These are phyloP conservation scores for Brassicogethes aeneus DNA, from an alignment of 2,888 invertebrate genomes.

Conservation along the genomic window DNA sequence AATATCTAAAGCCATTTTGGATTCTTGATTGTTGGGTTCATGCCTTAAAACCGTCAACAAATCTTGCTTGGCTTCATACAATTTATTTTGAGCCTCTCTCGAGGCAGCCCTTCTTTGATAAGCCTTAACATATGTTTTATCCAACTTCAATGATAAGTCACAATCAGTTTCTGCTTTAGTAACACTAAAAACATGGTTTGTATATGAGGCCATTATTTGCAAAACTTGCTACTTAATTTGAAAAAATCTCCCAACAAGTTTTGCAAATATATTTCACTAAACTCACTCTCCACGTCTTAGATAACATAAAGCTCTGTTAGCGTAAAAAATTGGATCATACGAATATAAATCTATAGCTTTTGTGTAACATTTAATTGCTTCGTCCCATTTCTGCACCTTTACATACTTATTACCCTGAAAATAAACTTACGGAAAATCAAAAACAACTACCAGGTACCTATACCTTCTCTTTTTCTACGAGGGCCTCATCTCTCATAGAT, in stretches of 20 bases:
- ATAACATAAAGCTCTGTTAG: conserved; percentile 82
- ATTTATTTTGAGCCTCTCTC: conserved; percentile 60
- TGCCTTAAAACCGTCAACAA: conserved; percentile 58
- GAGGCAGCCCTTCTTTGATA: conserved; percentile 72
- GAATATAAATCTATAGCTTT: conserved; percentile 77
- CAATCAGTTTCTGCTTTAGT: conserved; percentile 73
- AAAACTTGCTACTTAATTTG: too few species aligned
- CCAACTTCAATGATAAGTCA: conserved; percentile 65
- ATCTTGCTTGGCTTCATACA: conserved; percentile 63
- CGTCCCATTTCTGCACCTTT: conserved; percentile 67
- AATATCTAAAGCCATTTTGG: conserved; percentile 50
- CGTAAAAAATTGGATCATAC: conserved; percentile 70
- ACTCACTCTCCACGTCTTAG: conserved; percentile 70
- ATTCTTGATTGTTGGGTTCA: conserved; percentile 72
- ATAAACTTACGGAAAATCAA: conserved; percentile 10
- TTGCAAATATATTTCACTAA: too few species aligned
- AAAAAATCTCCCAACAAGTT: too few species aligned
- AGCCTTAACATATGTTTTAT: conserved; percentile 76
- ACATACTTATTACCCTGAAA: conserved; percentile 75
- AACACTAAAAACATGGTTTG: conserved; percentile 42
- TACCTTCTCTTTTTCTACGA: conserved; percentile 62
- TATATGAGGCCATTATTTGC: neutral
- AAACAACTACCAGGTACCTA: neutral
- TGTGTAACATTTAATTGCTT: conserved; percentile 79
- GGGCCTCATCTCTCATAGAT: conserved; percentile 51